Conservation (phyloP, 1,140 invertebrate species). For the Bombus vancouverensis region DNA sequence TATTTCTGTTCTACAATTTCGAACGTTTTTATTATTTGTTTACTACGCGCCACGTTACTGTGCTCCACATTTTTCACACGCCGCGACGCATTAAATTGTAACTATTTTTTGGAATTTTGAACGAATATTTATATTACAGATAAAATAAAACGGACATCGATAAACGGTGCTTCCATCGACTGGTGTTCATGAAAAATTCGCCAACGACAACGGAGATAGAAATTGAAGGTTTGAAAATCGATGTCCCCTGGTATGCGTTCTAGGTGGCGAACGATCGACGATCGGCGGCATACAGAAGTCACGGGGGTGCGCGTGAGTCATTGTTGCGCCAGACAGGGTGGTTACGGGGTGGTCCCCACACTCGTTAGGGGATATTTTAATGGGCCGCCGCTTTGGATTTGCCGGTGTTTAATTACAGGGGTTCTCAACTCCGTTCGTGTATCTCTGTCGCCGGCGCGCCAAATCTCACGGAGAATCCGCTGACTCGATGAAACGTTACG, state of each 20-base stretch:
- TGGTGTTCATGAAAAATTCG: background rate
- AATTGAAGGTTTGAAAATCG: constrained; percentile 1
- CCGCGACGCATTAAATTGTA: no score
- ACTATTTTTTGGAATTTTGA: no score
- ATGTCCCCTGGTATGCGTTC: background rate
- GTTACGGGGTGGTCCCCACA: constrained; percentile 63
- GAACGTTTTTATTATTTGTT: background rate
- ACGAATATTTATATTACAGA: no score
- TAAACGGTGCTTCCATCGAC: no score
- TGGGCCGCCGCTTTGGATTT: constrained; percentile 72
- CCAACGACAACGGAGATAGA: background rate
- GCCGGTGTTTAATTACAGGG: constrained; percentile 73
- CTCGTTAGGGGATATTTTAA: constrained; percentile 75
- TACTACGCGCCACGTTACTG: no score
- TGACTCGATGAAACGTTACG: constrained; percentile 17
- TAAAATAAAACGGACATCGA: no score
- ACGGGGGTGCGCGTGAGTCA: constrained; percentile 68
- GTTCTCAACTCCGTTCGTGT: constrained; percentile 50
- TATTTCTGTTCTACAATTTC: background rate
- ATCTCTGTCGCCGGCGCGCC: background rate
- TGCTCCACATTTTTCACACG: no score
- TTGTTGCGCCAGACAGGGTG: constrained; percentile 72
- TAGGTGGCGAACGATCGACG: constrained; percentile 56
- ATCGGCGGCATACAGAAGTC: constrained; percentile 64
- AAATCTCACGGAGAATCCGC: background rate